phyloP scores from a whole-genome alignment of 2,797 vertebrate species.

The Sebastiscus albofasciatus region DNA sequence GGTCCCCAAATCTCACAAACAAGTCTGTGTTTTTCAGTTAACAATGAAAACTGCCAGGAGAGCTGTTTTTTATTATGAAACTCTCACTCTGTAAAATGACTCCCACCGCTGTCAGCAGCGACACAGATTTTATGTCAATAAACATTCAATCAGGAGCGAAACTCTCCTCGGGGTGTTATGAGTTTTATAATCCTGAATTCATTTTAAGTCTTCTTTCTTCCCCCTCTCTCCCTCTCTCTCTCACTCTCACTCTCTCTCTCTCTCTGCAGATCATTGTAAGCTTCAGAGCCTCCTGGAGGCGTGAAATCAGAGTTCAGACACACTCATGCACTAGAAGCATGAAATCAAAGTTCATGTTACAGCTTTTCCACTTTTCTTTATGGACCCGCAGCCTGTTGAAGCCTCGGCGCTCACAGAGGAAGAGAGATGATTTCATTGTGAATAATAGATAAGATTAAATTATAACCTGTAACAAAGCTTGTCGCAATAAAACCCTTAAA shows the following conservation, averaged over 20 bases:
- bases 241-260: neutral
- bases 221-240: neutral
- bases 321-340: constrained; percentile 19
- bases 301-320: constrained; percentile 40
- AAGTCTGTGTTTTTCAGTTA: constrained; percentile 6
- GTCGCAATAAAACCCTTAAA: neutral
- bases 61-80: constrained; percentile 48
- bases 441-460: constrained; percentile 23
- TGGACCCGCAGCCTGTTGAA: constrained; percentile 5
- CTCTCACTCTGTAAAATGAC: constrained; percentile 35
- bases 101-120: constrained; percentile 33
- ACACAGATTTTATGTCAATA: constrained; percentile 57
- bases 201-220: constrained; percentile 20
- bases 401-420: neutral
- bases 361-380: constrained; percentile 33
- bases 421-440: constrained; percentile 4
- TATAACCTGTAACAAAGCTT: constrained; percentile 3
- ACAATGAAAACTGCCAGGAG: constrained; percentile 27
- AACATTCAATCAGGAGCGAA: constrained; percentile 60
- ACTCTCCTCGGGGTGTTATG: constrained; percentile 42
- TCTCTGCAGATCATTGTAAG: constrained; percentile 12
- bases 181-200: constrained; percentile 49
- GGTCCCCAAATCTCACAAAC: neutral
- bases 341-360: constrained; percentile 51
- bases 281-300: constrained; percentile 23